Evolutionary conservation across 2,888 invertebrate genomes (phyloP).

Genomic region (Urechis unicinctus): DNA sequence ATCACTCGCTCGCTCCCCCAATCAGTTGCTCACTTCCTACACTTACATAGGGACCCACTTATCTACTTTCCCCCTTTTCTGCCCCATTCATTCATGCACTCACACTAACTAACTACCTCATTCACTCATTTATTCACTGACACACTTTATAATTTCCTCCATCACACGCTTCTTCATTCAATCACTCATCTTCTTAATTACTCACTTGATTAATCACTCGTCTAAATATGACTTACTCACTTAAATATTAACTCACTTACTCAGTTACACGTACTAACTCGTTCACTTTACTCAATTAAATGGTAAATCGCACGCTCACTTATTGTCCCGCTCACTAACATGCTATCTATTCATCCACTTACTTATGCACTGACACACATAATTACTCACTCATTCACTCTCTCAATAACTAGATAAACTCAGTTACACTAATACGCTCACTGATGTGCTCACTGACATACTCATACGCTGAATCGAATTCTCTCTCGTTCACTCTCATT

Average conservation of each 20-base stretch:
- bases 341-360: conserved; percentile 3
- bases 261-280: not conserved
- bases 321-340: conserved; percentile 1
- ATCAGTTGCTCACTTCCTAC: not conserved
- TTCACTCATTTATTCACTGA: too few relatives aligned
- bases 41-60: too few relatives aligned
- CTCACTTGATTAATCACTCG: too few relatives aligned
- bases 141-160: not conserved
- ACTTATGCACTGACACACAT: too few relatives aligned
- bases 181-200: not conserved
- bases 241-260: not conserved
- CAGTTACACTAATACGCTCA: conserved; percentile 3
- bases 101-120: not conserved
- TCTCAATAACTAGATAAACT: too few relatives aligned
- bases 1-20: not conserved
- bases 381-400: too few relatives aligned
- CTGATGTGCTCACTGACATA: too few relatives aligned
- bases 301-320: conserved; percentile 3
- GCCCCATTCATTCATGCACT: conserved; percentile 2
- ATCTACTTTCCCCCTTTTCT: too few relatives aligned
- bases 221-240: too few relatives aligned
- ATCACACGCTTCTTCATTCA: conserved; percentile 3
- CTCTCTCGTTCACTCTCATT: too few relatives aligned
- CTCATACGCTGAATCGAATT: too few relatives aligned
- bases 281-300: not conserved